phyloP scores from a whole-genome alignment of 2,113 vertebrate species.

The Pipra filicauda region DNA sequence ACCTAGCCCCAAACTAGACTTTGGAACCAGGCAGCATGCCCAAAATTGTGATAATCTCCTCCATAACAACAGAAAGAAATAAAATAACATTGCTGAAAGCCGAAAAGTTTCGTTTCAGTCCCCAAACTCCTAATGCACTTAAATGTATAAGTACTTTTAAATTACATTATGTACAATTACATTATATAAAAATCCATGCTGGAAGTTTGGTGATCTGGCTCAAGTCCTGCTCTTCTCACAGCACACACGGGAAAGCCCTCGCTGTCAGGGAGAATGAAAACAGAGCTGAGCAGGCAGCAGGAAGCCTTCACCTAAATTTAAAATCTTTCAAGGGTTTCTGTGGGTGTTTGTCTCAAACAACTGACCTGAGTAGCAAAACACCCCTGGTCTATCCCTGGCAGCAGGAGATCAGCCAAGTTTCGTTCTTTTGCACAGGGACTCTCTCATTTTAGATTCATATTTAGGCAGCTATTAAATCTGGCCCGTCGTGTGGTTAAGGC shows the following conservation, averaged over 20 bases:
- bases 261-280: neutral
- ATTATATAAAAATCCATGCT: neutral
- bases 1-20: slow-evolving; percentile 37
- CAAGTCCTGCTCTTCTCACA: neutral
- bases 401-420: neutral
- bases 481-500: neutral
- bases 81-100: slow-evolving; percentile 3
- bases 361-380: neutral
- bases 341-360: neutral
- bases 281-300: slow-evolving; percentile 4
- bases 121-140: neutral
- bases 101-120: neutral
- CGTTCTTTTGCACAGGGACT: neutral
- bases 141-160: neutral
- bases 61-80: slow-evolving; percentile 21
- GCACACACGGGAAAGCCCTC: neutral
- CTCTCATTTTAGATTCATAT: neutral
- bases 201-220: neutral
- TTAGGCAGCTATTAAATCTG: slow-evolving; percentile 49
- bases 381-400: neutral
- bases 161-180: neutral
- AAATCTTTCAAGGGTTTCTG: neutral
- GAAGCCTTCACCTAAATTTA: slow-evolving; percentile 28
- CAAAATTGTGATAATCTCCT: slow-evolving; percentile 49
- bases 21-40: slow-evolving; percentile 49